Evolutionary conservation across 37 sponge, comb jelly and placozoan species (phyloP), one percentile per base, ranked within the genome.

Genomic region (Spongia lamella): DNA sequence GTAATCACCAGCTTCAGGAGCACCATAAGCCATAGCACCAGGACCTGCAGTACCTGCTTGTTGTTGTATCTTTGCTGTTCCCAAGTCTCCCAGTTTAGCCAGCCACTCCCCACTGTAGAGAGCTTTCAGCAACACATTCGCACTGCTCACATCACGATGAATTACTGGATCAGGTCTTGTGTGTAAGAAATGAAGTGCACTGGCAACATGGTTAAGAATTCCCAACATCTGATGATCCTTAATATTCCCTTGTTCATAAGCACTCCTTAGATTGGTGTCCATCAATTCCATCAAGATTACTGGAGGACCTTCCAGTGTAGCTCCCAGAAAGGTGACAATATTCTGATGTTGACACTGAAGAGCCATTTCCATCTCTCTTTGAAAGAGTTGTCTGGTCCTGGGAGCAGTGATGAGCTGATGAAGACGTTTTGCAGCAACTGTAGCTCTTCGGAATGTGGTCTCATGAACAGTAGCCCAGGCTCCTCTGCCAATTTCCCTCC

Each of bases 31-130:
- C 11, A 83, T 59, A 68, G 83, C 83, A 15, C 91, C 91, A n/a
- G 83, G 86, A 5, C 51, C 83, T 49, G 24, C 54, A 13, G 91
- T 85, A 7, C 33, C 38, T 15, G 68, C 56, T 9, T 62, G 32
- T 20, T 58, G 35, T 3, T 40, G 67, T 17, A 86, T 58, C 61
- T 91, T 91, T 49, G 92, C 87, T 40, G 92, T 83, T 2, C 92
- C 92, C 62, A 86, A 91, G 70, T 91, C 92, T 11, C 83, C 78
- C 27, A 91, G 57, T 59, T 91, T 91, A 13, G 92, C 92, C 21
- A 52, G 31, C 87, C 87, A 86, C 1, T 17, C 60, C 14, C 70
- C 86, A 15, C 65, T 19, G 26, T 56, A 58, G 16, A 59, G 52
- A 20, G 71, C 26, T 35, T 76, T 31, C 3, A 91, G 71, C 0